Conservation (phyloP, 1,140 invertebrate species). For the Drosophila parvula region DNA sequence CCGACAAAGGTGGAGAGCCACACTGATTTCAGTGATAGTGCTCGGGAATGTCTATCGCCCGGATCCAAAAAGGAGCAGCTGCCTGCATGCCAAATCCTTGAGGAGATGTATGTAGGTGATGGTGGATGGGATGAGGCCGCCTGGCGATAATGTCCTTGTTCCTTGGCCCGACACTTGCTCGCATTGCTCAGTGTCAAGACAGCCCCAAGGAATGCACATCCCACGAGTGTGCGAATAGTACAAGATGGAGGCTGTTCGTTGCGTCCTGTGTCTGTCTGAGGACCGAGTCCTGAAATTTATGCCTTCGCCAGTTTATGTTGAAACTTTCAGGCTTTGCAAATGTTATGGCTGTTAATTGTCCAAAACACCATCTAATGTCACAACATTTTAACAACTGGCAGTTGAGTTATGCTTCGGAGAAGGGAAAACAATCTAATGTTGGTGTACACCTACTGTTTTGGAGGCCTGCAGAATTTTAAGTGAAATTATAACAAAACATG, state of each 20-base stretch:
- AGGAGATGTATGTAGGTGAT: not conserved
- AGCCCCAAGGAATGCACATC: constrained; percentile 36
- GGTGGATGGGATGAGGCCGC: not conserved
- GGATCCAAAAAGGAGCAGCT: constrained; percentile 20
- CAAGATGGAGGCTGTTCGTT: constrained; percentile 15
- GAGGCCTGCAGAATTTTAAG: not conserved
- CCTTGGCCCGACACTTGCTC: constrained; percentile 37
- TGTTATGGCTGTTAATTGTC: constrained; percentile 36
- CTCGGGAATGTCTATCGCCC: constrained; percentile 27
- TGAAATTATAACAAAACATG: not conserved
- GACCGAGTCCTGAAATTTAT: constrained; percentile 31
- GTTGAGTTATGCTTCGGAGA: constrained; percentile 12
- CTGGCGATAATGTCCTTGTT: constrained; percentile 33
- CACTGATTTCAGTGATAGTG: constrained; percentile 38
- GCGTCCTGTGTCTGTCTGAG: constrained; percentile 13
- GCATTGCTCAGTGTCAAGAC: constrained; percentile 41
- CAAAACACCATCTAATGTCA: constrained; percentile 26
- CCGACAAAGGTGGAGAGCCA: constrained; percentile 32
- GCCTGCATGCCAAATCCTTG: constrained; percentile 22
- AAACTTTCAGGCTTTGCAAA: constrained; percentile 13
- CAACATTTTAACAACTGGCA: constrained; percentile 32
- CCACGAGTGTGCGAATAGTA: constrained; percentile 8
- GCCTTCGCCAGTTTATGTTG: constrained; percentile 7
- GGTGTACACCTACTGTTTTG: not conserved
- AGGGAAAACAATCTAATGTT: not conserved